Conservation (phyloP, 2,888 invertebrate genomes). For the Loripinus fragilis region DNA sequence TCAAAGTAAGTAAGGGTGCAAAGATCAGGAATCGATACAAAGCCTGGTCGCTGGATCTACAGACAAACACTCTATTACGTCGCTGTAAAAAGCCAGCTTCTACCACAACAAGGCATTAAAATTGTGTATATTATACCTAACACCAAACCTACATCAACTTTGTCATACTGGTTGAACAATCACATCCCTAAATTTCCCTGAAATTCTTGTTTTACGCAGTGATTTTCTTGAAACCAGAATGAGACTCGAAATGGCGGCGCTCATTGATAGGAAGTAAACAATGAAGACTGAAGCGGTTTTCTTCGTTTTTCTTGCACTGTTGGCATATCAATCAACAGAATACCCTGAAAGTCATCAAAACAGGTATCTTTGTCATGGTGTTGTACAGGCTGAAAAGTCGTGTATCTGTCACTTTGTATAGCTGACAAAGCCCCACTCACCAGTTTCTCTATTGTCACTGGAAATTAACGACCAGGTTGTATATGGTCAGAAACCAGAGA, state of each 20-base stretch:
- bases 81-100: no score
- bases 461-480: background rate
- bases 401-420: background rate
- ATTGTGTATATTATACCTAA: no score
- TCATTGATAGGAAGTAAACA: background rate
- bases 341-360: background rate
- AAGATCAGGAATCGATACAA: no score
- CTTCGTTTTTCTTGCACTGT: background rate
- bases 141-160: no score
- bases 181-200: no score
- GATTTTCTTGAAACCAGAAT: background rate
- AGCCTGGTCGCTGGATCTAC: no score
- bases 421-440: background rate
- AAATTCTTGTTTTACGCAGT: background rate
- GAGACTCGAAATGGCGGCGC: background rate
- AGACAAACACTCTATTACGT: no score
- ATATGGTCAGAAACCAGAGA: background rate
- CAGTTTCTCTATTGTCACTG: background rate
- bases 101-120: no score
- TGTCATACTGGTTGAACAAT: no score
- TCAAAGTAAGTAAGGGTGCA: no score
- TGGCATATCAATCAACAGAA: background rate
- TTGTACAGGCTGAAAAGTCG: background rate
- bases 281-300: background rate
- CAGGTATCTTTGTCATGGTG: background rate